Base-by-base conservation (phyloP, 2,888 invertebrate genomes). In the Nomada ferruginata region DNA sequence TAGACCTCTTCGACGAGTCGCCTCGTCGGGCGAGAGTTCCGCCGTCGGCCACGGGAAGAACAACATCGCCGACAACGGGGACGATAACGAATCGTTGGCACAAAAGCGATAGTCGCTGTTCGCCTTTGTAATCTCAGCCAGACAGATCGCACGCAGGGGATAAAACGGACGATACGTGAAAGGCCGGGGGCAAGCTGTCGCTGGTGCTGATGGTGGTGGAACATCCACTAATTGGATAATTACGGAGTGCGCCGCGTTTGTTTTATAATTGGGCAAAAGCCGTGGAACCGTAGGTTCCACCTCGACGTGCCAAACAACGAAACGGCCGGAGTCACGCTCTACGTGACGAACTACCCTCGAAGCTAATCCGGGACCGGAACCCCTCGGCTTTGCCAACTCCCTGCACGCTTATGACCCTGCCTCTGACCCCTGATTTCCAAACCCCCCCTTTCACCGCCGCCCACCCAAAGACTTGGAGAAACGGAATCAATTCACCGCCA, bases 171-270 rank as follows among this genome's bases (percentile, higher is more conserved):
- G 82, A 80, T 65, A 74, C 77, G 74, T 79, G 82, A 70, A 75
- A 73, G 79, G 64, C 69, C 71, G 78, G 20, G 20, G 57, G 63
- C 59, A 60, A 44, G 65, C 42, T 44, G 18, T n/a, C 60, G n/a
- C 42, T 18, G 50, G 26, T 18, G 68, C 63, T 57, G 44, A 52
- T 47, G 79, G 73, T 66, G 74, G 77, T 68, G 73, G 66, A 81
- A 85, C 91, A 92, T 92, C 91, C 89, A 88, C 93, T 93, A 93
- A 93, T 93, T 93, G 93, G 93, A 93, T 93, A 93, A 93, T 93
- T 93, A 93, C 91, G 91, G 91, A 92, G 91, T 92, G 90, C 91
- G 90, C 90, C 89, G 92, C 90, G 92, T 92, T 93, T 93, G 93
- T 93, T 93, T 93, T 93, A 93, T 93, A 93, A 93, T 93, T 93